Percentiles rank a stretch among this genome's conserved stretches.
Evolutionary conservation across 2,113 vertebrate species (phyloP).

Genomic region (Grallaria varia): DNA sequence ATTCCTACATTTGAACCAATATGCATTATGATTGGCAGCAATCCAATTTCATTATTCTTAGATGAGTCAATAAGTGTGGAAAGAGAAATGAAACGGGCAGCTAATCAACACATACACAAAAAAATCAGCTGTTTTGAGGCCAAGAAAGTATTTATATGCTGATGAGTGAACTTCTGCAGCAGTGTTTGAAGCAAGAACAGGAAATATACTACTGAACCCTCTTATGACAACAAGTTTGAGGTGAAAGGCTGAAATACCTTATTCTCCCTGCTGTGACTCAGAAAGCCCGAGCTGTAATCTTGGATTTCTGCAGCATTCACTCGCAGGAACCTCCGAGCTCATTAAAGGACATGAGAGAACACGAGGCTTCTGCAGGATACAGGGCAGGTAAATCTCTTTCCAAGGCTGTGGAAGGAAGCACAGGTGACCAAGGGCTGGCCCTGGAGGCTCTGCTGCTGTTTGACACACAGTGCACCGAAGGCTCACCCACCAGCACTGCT

Average conservation of each 20-base stretch:
- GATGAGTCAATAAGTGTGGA: slow-evolving; percentile 37
- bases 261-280: background rate
- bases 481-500: background rate
- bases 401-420: background rate
- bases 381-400: background rate
- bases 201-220: slow-evolving; percentile 37
- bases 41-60: slow-evolving; percentile 14
- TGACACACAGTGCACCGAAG: fast-evolving
- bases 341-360: background rate
- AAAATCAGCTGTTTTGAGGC: slow-evolving; percentile 2
- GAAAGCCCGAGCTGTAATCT: background rate
- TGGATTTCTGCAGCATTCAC: background rate
- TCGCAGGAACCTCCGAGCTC: background rate
- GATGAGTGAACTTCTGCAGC: slow-evolving; percentile 43
- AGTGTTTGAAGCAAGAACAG: background rate
- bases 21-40: background rate
- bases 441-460: background rate
- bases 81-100: slow-evolving; percentile 23
- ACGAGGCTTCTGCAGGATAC: background rate
- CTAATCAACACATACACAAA: background rate
- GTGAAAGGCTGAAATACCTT: background rate
- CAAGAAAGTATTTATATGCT: slow-evolving; percentile 32
- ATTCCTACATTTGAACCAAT: slow-evolving; percentile 2
- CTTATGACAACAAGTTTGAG: background rate
- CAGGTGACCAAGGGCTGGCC: background rate